A percentile compares a stretch with the other conserved stretches of the same genome.
Conservation (phyloP, 2,888 invertebrate species). For the Podotricha telesiphe region DNA sequence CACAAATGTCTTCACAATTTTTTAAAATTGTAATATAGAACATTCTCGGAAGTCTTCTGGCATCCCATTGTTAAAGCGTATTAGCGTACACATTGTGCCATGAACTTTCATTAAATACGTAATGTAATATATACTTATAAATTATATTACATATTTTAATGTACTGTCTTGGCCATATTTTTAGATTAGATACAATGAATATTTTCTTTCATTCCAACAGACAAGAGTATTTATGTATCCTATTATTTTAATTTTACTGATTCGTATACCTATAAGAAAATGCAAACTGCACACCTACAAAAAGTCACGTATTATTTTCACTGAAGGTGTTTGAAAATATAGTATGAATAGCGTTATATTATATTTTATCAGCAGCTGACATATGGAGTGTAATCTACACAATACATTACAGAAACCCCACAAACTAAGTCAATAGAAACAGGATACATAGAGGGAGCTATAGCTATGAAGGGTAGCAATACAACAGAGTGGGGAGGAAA, state of each 20-base stretch:
- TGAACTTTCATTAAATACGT: no score
- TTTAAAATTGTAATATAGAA: no score
- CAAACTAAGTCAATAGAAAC: slow-evolving; percentile 32
- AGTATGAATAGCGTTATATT: neutral
- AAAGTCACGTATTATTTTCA: neutral
- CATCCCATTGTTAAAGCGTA: no score
- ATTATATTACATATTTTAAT: slow-evolving; percentile 6
- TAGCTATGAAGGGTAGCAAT: slow-evolving; percentile 54
- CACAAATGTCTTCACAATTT: no score
- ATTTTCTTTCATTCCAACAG: neutral
- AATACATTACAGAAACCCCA: slow-evolving; percentile 30
- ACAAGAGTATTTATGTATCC: neutral
- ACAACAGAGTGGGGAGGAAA: slow-evolving; percentile 68
- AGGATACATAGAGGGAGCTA: slow-evolving; percentile 42
- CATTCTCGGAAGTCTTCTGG: no score
- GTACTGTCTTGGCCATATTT: no score
- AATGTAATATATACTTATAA: no score
- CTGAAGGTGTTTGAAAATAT: neutral
- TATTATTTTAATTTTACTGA: neutral
- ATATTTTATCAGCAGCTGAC: slow-evolving; percentile 3
- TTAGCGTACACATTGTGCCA: no score
- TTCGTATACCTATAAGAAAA: no score
- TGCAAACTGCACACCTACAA: neutral
- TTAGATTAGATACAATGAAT: neutral
- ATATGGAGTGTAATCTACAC: slow-evolving; percentile 1